phyloP scores from a whole-genome alignment of 2,113 vertebrate genomes.

The Calidris pygmaea region DNA sequence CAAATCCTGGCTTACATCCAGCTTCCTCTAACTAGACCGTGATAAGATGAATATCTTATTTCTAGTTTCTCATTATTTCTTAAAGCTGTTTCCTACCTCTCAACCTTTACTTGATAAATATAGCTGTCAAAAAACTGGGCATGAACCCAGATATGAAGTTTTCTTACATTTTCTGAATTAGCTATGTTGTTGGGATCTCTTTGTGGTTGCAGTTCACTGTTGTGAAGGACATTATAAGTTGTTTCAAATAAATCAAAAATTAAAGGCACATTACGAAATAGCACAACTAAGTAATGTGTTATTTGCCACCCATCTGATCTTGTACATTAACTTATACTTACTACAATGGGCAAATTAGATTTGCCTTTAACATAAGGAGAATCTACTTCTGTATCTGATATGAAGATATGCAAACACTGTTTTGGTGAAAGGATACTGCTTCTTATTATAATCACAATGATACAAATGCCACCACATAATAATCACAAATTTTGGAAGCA shows the following conservation, averaged over 20 bases:
- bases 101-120: conserved; percentile 63
- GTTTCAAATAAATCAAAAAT: not conserved
- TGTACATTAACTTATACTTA: not conserved
- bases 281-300: not conserved
- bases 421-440: not conserved
- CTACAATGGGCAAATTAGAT: not conserved
- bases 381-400: not conserved
- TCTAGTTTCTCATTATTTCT: conserved; percentile 66
- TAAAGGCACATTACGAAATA: not conserved
- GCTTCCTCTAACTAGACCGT: conserved; percentile 59
- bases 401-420: not conserved
- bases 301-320: not conserved
- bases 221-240: not conserved
- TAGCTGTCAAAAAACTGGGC: conserved; percentile 56
- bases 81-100: conserved; percentile 60
- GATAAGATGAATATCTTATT: conserved; percentile 63
- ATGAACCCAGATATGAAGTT: conserved; percentile 17
- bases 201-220: not conserved
- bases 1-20: conserved; percentile 47
- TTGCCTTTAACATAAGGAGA: not conserved
- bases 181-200: not conserved
- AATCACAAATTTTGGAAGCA: not conserved
- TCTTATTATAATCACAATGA: not conserved
- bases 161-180: conserved; percentile 27
- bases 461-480: not conserved